These are phyloP conservation scores for Corticium candelabrum DNA, from an alignment of 37 sponge, comb jelly and placozoan species.

Conservation along the genomic window DNA sequence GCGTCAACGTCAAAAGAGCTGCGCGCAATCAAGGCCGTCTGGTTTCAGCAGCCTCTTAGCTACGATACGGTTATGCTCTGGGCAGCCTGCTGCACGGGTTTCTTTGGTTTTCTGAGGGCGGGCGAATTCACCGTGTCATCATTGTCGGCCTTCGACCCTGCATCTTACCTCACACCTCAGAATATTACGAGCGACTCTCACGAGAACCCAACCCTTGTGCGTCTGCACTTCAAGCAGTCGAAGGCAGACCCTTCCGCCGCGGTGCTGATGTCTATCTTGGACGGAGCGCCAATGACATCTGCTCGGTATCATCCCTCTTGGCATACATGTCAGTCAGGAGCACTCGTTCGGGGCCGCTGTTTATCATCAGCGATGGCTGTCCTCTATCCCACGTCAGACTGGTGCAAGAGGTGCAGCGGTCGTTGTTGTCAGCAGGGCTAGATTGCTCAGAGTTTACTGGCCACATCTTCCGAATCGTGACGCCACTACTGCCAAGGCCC, in stretches of 20 bases:
- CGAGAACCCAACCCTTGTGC: not conserved
- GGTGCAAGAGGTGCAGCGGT: too few species aligned
- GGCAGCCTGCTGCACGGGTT: not conserved
- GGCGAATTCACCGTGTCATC: not conserved
- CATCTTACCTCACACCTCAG: not conserved
- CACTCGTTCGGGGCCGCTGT: not conserved
- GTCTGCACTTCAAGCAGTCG: not conserved
- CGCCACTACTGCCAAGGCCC: too few species aligned
- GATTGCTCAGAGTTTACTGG: too few species aligned
- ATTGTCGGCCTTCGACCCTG: not conserved
- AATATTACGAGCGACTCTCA: not conserved
- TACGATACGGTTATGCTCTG: too few species aligned
- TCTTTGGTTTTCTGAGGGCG: not conserved
- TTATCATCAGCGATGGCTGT: slow-evolving; percentile 15
- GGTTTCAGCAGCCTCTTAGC: too few species aligned
- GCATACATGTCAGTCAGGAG: not conserved
- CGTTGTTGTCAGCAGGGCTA: too few species aligned
- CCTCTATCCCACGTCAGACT: not conserved
- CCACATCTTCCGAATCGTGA: too few species aligned
- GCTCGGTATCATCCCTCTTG: not conserved
- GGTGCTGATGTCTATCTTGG: too few species aligned
- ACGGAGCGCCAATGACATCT: too few species aligned
- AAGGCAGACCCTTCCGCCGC: not conserved
- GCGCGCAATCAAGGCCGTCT: too few species aligned
- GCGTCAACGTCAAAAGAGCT: too few species aligned